Base-by-base conservation (phyloP, 2,888 invertebrate genomes). In the Fissipunctia ypsillon region DNA sequence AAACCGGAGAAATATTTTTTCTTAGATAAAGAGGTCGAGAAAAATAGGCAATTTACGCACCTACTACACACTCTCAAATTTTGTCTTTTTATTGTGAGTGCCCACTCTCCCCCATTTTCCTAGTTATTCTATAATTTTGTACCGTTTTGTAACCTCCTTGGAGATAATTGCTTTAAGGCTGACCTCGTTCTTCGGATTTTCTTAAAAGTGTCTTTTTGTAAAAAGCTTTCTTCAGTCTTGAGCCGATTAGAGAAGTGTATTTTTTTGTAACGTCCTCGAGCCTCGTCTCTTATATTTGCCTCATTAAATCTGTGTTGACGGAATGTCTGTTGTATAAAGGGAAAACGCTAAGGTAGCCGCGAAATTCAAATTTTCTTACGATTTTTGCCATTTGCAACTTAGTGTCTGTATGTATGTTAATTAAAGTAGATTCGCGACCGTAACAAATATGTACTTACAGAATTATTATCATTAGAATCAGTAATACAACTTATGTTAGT, bases 11-110 rank as follows among this genome's bases (percentile, higher is more conserved):
- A 79, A 81, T 79, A 64, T 78, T 75, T 79, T 73, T 59, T 41
- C 60, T 73, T 72, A 60, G 64, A 48, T 67, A 83, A 73, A 61
- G 38, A 63, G 66, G 63, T 54, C 31, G 54, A 72, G 59, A 74
- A 78, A 84, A 88, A 88, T 89, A 72, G 87, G 78, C 88, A 84
- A 88, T 89, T 88, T 80, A 81, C 68, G 69, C 80, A 83, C 73
- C 69, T 76, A 74, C 69, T 78, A 73, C 79, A 80, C 81, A 83
- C 75, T 78, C 75, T 54, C 64, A 63, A 70, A 84, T 75, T 87
- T 85, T 80, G 82, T 81, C 76, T 79, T 84, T 84, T 82, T 78
- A 76, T 81, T 83, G 76, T 81, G 73, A 79, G 80, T 76, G 69
- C 56, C 76, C 68, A 73, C 82, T 82, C 69, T 59, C 57, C 70